Percentiles rank a stretch among this genome's conserved stretches.
Conservation (phyloP, 2,888 invertebrate genomes). For the Drosophila kanekoi region DNA sequence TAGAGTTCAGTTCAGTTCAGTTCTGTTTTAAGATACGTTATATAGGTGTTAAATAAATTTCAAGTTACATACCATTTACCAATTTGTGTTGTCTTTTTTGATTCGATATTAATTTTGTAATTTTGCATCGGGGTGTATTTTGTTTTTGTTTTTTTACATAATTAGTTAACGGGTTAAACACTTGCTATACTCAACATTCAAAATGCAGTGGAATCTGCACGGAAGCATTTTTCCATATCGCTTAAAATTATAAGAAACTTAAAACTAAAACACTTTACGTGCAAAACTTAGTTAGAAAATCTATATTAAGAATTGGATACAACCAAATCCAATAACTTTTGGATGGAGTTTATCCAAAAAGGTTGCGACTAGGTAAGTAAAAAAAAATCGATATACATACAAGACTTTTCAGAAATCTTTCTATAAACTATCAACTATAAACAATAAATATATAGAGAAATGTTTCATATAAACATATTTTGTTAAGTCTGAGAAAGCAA, state of each 20-base stretch:
- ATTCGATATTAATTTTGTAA: slow-evolving; percentile 10
- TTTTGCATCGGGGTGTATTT: slow-evolving; percentile 25
- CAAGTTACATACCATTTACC: slow-evolving; percentile 64
- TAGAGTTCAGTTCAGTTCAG: slow-evolving; percentile 3
- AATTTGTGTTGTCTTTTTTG: slow-evolving; percentile 35
- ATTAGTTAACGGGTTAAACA: slow-evolving; percentile 33
- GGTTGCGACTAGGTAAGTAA: neutral
- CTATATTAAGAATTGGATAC: neutral
- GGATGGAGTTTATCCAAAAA: neutral
- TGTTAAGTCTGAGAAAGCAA: neutral
- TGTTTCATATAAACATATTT: neutral
- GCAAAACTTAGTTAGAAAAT: neutral
- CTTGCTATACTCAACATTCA: slow-evolving; percentile 40
- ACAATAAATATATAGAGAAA: neutral
- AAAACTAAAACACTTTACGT: slow-evolving; percentile 4
- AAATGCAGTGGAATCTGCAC: slow-evolving; percentile 27
- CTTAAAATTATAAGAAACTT: slow-evolving; percentile 38
- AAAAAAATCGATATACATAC: neutral
- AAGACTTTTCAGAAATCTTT: neutral
- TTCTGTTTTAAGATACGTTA: neutral
- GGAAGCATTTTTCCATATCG: slow-evolving; percentile 24
- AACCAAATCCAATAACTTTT: neutral
- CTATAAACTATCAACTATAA: too few relatives aligned
- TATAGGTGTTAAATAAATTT: slow-evolving; percentile 32
- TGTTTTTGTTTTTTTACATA: slow-evolving; percentile 5